These are phyloP conservation scores for Sphinx pinastri DNA, from an alignment of 2,888 invertebrate genomes.

Conservation along the genomic window DNA sequence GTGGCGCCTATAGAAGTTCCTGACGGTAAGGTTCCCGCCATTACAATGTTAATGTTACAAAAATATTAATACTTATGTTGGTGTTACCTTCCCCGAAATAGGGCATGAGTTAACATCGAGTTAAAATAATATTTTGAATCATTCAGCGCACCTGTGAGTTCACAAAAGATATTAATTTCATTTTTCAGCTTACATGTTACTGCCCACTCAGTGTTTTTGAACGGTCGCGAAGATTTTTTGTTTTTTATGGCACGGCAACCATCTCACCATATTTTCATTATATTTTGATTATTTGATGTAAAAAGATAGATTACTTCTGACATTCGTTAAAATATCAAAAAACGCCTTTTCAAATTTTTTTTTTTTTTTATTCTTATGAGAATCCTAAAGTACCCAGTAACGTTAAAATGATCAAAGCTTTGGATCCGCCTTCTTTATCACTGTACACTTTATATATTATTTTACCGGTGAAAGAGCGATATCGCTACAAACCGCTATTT, in stretches of 20 bases:
- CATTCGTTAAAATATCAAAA: too few species aligned
- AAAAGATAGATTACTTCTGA: too few species aligned
- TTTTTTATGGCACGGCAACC: too few species aligned
- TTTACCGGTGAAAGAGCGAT: constrained; percentile 73
- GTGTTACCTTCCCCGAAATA: background rate
- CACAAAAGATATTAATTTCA: constrained; percentile 15
- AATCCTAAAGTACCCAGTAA: background rate
- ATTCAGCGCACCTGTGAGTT: constrained; percentile 6
- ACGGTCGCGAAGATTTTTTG: background rate
- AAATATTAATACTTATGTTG: constrained; percentile 13
- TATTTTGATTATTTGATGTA: background rate
- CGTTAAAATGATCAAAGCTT: constrained; percentile 12
- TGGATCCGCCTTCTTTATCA: constrained; percentile 49
- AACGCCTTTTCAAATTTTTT: too few species aligned
- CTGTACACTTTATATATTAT: constrained; percentile 67
- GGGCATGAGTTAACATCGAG: constrained; percentile 11
- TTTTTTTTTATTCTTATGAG: background rate
- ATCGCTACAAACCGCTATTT: constrained; percentile 80
- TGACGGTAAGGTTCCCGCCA: constrained; percentile 67
- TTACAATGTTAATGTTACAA: constrained; percentile 18
- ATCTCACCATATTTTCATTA: background rate
- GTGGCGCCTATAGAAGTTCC: constrained; percentile 79
- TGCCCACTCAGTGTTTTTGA: background rate
- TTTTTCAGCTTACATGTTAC: background rate
- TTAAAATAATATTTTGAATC: constrained; percentile 21